These are phyloP conservation scores for Microchirus variegatus DNA, from an alignment of 2,797 vertebrate genomes.

Conservation along the genomic window DNA sequence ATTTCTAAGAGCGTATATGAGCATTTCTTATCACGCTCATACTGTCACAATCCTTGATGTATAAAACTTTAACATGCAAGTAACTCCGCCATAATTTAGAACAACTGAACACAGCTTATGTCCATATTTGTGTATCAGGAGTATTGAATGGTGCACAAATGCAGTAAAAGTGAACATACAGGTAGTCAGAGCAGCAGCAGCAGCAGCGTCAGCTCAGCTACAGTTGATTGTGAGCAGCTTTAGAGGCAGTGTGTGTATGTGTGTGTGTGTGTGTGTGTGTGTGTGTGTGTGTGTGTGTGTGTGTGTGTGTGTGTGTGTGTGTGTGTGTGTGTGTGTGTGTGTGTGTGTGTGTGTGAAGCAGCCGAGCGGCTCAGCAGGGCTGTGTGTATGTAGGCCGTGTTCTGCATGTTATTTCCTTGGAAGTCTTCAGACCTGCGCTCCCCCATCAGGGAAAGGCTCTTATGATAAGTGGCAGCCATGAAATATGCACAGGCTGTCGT, in stretches of 20 bases:
- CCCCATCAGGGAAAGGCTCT: constrained; percentile 77
- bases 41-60: too few species aligned
- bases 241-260: constrained; percentile 41
- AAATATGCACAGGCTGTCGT: constrained; percentile 82
- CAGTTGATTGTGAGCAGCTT: constrained; percentile 52
- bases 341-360: too few species aligned
- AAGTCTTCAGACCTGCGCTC: constrained; percentile 73
- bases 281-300: too few species aligned
- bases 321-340: too few species aligned
- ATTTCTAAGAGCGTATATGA: too few species aligned
- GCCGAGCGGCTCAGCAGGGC: constrained; percentile 62
- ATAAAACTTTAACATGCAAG: too few species aligned
- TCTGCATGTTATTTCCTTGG: constrained; percentile 76
- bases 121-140: constrained; percentile 9
- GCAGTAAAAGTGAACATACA: constrained; percentile 38
- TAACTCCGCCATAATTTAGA: constrained; percentile 18
- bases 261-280: too few species aligned
- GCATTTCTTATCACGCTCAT: too few species aligned
- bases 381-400: constrained; percentile 70
- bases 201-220: constrained; percentile 23
- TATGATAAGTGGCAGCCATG: constrained; percentile 84
- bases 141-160: constrained; percentile 38
- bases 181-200: constrained; percentile 33
- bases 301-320: too few species aligned
- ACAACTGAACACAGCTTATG: constrained; percentile 1